Evolutionary conservation across 2,888 invertebrate genomes (phyloP).

Genomic region (Prosapia bicincta): DNA sequence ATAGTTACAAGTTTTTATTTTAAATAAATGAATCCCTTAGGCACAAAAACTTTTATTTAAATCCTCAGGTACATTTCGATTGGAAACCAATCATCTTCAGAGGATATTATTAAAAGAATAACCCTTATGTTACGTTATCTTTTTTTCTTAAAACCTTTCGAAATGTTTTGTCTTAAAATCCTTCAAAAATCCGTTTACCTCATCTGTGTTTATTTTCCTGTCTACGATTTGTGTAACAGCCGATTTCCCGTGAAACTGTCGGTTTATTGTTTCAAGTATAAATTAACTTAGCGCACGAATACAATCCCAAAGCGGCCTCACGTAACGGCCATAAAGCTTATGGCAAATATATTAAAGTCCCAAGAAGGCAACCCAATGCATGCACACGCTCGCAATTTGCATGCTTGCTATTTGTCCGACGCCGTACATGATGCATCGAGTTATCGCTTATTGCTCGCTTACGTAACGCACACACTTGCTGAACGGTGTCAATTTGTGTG

Average conservation of each 20-base stretch:
- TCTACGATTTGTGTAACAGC: not conserved
- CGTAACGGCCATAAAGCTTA: not conserved
- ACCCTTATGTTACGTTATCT: no score
- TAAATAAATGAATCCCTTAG: no score
- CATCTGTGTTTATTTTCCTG: no score
- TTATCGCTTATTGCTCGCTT: not conserved
- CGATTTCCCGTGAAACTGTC: not conserved
- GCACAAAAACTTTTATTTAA: no score
- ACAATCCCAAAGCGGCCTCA: not conserved
- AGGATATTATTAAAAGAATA: no score
- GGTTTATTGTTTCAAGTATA: not conserved
- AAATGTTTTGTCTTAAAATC: no score
- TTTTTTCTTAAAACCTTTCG: no score
- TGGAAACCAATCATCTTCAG: no score
- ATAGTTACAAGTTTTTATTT: no score
- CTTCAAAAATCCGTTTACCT: no score
- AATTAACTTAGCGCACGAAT: not conserved
- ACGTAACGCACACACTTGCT: not conserved
- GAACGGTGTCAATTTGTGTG: not conserved
- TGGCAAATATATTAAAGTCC: not conserved
- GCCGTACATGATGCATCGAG: not conserved
- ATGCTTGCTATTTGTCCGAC: not conserved
- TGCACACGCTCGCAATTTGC: not conserved
- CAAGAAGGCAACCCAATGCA: not conserved
- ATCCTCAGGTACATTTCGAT: no score